A percentile compares a stretch with the other conserved stretches of the same genome.
Evolutionary conservation across 2,113 vertebrate species (phyloP).

Genomic region (Vulpes ferrilata): DNA sequence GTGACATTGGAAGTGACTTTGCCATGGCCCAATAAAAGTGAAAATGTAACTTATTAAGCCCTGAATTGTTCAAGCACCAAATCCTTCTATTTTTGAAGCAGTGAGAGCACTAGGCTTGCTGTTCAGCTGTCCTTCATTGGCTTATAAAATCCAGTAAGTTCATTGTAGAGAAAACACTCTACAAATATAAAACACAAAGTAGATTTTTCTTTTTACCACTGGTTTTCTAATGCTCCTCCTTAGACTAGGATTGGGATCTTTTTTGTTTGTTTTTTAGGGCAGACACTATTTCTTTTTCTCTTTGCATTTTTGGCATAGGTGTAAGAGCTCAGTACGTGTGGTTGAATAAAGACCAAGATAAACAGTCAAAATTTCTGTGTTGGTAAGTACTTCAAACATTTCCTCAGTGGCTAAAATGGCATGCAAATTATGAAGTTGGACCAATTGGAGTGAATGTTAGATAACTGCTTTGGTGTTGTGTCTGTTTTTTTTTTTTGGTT

Average conservation of each 20-base stretch:
- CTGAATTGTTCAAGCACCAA: neutral
- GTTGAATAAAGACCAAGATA: neutral
- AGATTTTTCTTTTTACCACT: neutral
- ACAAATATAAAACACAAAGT: neutral
- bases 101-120: neutral
- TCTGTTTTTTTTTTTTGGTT: neutral
- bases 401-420: neutral
- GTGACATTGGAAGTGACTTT: slow-evolving; percentile 46
- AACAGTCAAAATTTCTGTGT: neutral
- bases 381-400: neutral
- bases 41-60: slow-evolving; percentile 38
- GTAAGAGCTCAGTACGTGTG: neutral
- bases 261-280: neutral
- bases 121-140: neutral
- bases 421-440: neutral
- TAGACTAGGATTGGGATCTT: neutral
- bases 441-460: neutral
- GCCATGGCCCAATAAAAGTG: neutral
- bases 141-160: slow-evolving; percentile 30
- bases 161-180: neutral
- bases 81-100: slow-evolving; percentile 23
- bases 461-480: neutral
- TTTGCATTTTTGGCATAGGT: neutral
- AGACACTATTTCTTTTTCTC: neutral
- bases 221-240: slow-evolving; percentile 34